Evolutionary conservation across 2,113 vertebrate genomes (phyloP).

Genomic region (Chloropsis cyanopogon): DNA sequence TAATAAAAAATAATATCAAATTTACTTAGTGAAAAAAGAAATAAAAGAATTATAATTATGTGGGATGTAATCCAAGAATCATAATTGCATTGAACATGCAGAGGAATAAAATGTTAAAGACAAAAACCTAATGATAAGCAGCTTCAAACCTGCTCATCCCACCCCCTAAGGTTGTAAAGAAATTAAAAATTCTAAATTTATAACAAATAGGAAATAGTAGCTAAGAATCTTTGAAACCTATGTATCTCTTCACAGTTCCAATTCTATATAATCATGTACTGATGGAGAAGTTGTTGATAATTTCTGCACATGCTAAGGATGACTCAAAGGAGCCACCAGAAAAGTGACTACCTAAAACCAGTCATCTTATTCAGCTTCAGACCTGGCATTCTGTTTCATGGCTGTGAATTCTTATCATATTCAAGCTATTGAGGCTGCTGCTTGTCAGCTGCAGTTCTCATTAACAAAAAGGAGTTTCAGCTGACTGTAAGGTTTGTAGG

Average conservation of each 20-base stretch:
- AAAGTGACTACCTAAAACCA: background rate
- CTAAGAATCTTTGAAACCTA: background rate
- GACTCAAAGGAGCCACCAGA: background rate
- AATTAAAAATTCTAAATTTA: background rate
- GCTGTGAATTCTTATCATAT: conserved; percentile 38
- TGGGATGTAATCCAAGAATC: background rate
- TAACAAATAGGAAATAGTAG: background rate
- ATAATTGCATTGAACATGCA: background rate
- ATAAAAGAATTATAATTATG: background rate
- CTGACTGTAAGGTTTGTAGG: background rate
- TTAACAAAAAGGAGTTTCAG: conserved; percentile 21
- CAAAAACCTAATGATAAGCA: background rate
- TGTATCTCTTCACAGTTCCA: background rate
- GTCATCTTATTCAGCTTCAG: conserved; percentile 2
- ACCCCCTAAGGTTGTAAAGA: background rate
- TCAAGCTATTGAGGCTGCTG: conserved; percentile 29
- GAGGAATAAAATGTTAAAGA: background rate
- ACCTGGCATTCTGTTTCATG: background rate
- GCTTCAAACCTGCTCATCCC: background rate
- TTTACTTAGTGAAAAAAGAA: background rate
- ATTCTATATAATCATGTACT: background rate
- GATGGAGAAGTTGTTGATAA: background rate
- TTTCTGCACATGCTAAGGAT: background rate
- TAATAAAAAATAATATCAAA: background rate
- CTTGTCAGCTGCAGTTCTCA: conserved; percentile 58